Percentiles rank a stretch among this genome's conserved stretches.
phyloP scores from a whole-genome alignment of 2,888 invertebrate genomes.

The Phyto melanocephala region DNA sequence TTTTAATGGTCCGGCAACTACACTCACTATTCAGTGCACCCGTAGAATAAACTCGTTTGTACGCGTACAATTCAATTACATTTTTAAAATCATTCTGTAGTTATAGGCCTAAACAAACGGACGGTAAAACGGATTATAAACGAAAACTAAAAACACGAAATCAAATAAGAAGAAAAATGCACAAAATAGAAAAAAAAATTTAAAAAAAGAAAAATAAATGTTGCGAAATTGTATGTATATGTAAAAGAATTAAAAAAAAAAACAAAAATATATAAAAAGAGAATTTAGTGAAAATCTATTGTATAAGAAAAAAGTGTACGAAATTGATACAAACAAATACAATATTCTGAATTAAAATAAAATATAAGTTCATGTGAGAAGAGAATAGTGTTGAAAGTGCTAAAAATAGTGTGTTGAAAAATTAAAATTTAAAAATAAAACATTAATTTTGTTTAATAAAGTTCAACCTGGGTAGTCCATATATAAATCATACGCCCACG shows the following conservation, averaged over 20 bases:
- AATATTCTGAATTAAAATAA: not conserved
- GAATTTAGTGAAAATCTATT: no score
- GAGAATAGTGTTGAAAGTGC: not conserved
- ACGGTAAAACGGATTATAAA: conserved; percentile 67
- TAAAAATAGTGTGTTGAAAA: not conserved
- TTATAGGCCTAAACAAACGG: conserved; percentile 78
- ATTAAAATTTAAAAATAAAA: not conserved
- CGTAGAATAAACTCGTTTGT: conserved; percentile 30
- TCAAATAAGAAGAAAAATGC: not conserved
- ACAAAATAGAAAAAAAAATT: conserved; percentile 16
- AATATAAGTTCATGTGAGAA: not conserved
- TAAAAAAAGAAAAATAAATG: no score
- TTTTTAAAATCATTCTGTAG: conserved; percentile 77
- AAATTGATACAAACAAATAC: not conserved
- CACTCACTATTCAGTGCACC: conserved; percentile 33
- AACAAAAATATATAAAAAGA: no score
- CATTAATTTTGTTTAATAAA: not conserved
- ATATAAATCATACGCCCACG: conserved; percentile 75
- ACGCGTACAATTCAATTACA: conserved; percentile 65
- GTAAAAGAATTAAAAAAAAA: not conserved
- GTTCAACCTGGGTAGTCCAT: conserved; percentile 79
- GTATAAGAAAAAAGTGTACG: not conserved
- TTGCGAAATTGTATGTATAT: no score
- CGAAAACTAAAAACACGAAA: not conserved
- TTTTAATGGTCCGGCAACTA: conserved; percentile 26